Evolutionary conservation across 2,113 vertebrate species (phyloP).

Genomic region (Acrocephalus arundinaceus): DNA sequence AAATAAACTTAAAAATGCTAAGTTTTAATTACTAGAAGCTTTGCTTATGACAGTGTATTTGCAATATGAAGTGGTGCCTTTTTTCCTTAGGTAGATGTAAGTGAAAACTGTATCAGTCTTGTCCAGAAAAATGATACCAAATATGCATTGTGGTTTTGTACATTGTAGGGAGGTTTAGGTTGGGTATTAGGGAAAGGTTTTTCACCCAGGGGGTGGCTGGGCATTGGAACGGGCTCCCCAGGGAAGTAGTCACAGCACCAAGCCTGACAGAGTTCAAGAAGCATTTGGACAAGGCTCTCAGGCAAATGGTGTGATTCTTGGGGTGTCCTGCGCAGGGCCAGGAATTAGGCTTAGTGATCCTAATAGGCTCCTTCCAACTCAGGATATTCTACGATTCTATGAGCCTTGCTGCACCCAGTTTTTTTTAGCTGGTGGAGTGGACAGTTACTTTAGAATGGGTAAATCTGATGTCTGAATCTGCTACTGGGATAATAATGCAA

Average conservation of each 20-base stretch:
- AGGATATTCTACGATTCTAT: background rate
- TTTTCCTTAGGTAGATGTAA: background rate
- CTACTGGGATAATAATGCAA: background rate
- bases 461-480: background rate
- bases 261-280: background rate
- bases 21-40: background rate
- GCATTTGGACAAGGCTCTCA: background rate
- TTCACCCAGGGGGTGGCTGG: background rate
- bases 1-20: background rate
- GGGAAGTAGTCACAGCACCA: background rate
- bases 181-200: background rate
- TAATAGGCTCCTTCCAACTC: background rate
- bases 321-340: background rate
- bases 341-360: background rate
- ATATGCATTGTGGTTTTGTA: background rate
- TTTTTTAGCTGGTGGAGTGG: background rate
- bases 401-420: background rate
- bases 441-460: background rate
- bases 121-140: background rate
- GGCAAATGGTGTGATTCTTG: no score
- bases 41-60: background rate
- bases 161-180: background rate
- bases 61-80: background rate
- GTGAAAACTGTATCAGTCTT: background rate
- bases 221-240: background rate